Evolutionary conservation across 37 sponge, comb jelly and placozoan genomes (phyloP), one percentile per base, ranked within the genome.

Genomic region (Amphimedon queenslandica): DNA sequence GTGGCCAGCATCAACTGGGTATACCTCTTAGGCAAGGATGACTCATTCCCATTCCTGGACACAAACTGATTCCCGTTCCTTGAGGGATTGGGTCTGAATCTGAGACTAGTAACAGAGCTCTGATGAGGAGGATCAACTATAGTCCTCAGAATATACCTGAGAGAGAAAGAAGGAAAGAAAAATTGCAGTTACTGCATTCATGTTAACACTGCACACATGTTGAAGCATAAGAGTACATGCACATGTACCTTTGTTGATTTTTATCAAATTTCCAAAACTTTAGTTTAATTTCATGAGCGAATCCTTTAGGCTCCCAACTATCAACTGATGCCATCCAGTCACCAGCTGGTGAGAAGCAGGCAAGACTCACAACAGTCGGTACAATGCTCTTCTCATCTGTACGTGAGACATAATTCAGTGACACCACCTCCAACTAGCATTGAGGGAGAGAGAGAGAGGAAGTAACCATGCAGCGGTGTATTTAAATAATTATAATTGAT

Each of bases 321-420:
- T 92, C 92, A 58, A 92, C 74, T 0, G 96, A 93, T 0, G 90
- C 77, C 74, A 96, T 77, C 96, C 96, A 96, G n/a, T 74, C 32
- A 37, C 87, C 94, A 37, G 70, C 61, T 11, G 78, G 67, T 40
- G 90, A 89, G 76, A 96, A 88, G 40, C 90, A 77, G 8, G 77
- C 80, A 68, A 84, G 90, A 27, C 77, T 76, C 4, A 96, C 75
- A 28, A 80, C 81, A 36, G 85, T 89, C 5, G 66, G 76, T 21
- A 70, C 64, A 16, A 92, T 67, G 10, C 92, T 87, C 55, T 71
- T 56, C 2, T 74, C 42, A 29, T 86, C 77, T 0, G 77, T 56
- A 31, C 94, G 76, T 16, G 93, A 92, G 16, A 96, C 93, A 57
- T 80, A 79, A 75, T 96, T 96, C 63, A 89, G 74, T 10, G 67